These are phyloP conservation scores for Barbus barbus DNA, from an alignment of 2,113 vertebrate genomes.

Conservation along the genomic window DNA sequence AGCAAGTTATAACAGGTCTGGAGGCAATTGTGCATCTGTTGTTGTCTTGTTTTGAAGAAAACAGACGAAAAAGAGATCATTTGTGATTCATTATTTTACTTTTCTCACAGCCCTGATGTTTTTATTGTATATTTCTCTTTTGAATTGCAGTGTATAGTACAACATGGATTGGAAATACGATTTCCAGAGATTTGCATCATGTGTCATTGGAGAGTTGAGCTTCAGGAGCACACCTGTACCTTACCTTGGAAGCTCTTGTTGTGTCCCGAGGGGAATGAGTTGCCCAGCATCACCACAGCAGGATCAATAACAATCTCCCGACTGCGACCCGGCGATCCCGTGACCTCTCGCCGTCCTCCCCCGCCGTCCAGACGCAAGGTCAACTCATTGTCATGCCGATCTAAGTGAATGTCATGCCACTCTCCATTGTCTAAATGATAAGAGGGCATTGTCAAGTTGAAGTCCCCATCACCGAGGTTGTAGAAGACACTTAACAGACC, in stretches of 20 bases:
- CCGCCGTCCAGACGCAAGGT: conserved; percentile 82
- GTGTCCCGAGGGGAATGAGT: conserved; percentile 71
- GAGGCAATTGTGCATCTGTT: not conserved
- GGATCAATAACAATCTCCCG: conserved; percentile 84
- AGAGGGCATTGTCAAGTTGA: conserved; percentile 78
- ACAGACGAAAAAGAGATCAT: not conserved
- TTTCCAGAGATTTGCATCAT: not conserved
- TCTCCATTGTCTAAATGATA: conserved; percentile 86
- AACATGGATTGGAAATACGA: not conserved
- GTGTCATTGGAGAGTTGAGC: not conserved
- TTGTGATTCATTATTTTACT: not conserved
- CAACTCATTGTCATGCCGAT: conserved; percentile 86
- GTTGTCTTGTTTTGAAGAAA: not conserved
- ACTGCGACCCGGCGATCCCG: conserved; percentile 73
- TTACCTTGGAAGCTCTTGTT: conserved; percentile 83
- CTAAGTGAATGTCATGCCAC: conserved; percentile 83
- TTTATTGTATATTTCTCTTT: not conserved
- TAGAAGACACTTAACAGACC: conserved; percentile 82
- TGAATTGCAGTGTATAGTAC: not conserved
- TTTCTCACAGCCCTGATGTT: not conserved
- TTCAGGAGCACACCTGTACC: conserved; percentile 60
- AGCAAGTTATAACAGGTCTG: not conserved
- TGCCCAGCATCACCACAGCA: conserved; percentile 80
- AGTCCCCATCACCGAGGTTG: conserved; percentile 87
- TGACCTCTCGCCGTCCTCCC: conserved; percentile 80